phyloP scores from a whole-genome alignment of 2,888 invertebrate genomes.

The Lycaena phlaeas region DNA sequence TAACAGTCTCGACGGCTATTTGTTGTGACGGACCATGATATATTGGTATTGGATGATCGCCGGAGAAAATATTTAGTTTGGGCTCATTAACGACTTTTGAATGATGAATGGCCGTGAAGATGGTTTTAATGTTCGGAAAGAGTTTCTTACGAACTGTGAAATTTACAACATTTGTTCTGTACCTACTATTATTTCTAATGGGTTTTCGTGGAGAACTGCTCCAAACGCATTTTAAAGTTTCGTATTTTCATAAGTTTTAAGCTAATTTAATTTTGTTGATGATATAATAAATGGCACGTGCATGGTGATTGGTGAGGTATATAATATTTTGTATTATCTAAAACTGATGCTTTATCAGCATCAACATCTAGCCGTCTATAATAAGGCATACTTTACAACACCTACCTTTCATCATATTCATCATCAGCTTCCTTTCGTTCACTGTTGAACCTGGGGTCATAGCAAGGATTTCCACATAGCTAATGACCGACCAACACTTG shows the following conservation, averaged over 20 bases:
- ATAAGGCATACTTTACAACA: too few relatives aligned
- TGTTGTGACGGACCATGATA: constrained; percentile 24
- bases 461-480: too few relatives aligned
- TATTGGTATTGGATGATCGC: constrained; percentile 31
- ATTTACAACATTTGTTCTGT: constrained; percentile 18
- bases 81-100: constrained; percentile 46
- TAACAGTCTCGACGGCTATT: constrained; percentile 18
- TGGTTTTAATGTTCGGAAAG: constrained; percentile 24
- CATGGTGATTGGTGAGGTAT: too few relatives aligned
- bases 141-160: constrained; percentile 22
- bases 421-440: too few relatives aligned
- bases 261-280: too few relatives aligned
- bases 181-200: constrained; percentile 14
- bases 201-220: neutral
- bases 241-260: neutral
- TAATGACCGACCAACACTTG: too few relatives aligned
- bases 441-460: too few relatives aligned
- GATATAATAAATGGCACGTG: too few relatives aligned
- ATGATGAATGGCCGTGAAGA: constrained; percentile 39
- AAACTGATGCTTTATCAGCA: too few relatives aligned
- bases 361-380: too few relatives aligned
- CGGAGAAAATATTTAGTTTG: constrained; percentile 42
- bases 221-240: neutral
- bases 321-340: too few relatives aligned
- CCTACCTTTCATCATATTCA: too few relatives aligned